These are phyloP conservation scores for Plagodis pulveraria DNA, from an alignment of 2,888 invertebrate genomes.

Conservation along the genomic window DNA sequence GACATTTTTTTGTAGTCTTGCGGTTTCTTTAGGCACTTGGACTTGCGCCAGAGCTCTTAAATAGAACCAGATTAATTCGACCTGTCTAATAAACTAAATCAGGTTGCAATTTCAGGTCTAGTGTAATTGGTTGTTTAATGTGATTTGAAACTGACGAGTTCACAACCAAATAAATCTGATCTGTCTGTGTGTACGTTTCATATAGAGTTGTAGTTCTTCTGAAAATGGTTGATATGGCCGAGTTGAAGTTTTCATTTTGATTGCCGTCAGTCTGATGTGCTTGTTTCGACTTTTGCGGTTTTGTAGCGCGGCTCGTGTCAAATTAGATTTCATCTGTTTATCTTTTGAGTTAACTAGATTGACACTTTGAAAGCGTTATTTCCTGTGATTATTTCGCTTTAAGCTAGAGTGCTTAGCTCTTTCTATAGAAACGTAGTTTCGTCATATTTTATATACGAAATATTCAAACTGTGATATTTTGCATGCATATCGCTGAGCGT, in stretches of 20 bases:
- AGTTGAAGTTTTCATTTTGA: slow-evolving; percentile 15
- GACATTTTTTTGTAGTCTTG: slow-evolving; percentile 34
- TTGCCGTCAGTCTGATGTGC: slow-evolving; percentile 15
- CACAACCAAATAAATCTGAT: slow-evolving; percentile 2
- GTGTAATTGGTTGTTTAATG: slow-evolving; percentile 3
- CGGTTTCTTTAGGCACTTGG: slow-evolving; percentile 27
- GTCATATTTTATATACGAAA: too few species aligned
- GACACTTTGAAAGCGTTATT: background rate
- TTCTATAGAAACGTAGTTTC: too few species aligned
- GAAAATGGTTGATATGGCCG: slow-evolving; percentile 5
- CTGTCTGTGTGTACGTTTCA: background rate
- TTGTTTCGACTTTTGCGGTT: slow-evolving; percentile 19
- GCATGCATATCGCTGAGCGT: too few species aligned
- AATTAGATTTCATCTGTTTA: slow-evolving; percentile 22
- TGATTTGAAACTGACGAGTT: slow-evolving; percentile 4
- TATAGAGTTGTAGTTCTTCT: slow-evolving; percentile 2
- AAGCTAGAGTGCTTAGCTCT: too few species aligned
- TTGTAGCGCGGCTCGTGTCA: slow-evolving; percentile 26
- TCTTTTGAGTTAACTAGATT: background rate
- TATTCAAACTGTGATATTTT: too few species aligned
- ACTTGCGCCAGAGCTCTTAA: slow-evolving; percentile 20
- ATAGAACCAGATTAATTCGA: slow-evolving; percentile 6
- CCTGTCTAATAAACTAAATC: background rate
- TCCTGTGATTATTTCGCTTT: background rate
- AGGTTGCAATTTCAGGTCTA: slow-evolving; percentile 1